Evolutionary conservation across 2,888 invertebrate genomes (phyloP), one percentile per base, ranked within the genome.

Genomic region (Pachliopta kotzebuea): DNA sequence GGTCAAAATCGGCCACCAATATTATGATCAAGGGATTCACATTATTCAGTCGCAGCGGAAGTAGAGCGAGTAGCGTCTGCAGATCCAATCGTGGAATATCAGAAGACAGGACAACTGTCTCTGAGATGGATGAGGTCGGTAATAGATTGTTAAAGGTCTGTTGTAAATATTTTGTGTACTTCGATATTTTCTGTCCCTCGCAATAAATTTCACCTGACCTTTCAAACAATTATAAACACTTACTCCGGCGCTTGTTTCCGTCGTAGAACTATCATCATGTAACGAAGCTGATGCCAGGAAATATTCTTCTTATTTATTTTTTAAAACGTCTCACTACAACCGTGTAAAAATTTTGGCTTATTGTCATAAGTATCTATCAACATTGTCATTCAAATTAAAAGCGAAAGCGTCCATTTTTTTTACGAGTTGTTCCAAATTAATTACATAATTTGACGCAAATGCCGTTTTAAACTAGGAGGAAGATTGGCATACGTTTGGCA

Each of bases 1-100:
- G 94, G 74, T 95, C 96, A 1, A 93, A 93, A 69, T 96, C 96
- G 70, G 95, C 96, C 0, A 95, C 96, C 29, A 96, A 96, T 80
- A 96, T 96, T 69, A 93, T 96, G 93, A 96, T 96, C 63, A 96
- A 95, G 80, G 96, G 96, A 0, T 96, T 95, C 83, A 96, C 96
- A 76, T 86, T 95, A 75, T 95, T 93, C 72, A 92, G 92, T 70
- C 83, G 91, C 56, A 90, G 75, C 69, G 88, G 89, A 63, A 93
- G 93, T 74, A 88, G 93, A 75, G 93, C 93, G 2, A 93, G 92
- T 78, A 93, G 93, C 74, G 80, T 92, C 54, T 91, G 91, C 71
- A 76, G 88, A 63, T 88, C 89, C 20, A 86, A 88, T 9, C 83
- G 93, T 67, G 94, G 93, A 52, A 88, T 93, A 68, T 94, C 94